A percentile compares a stretch with the other conserved stretches of the same genome.
Evolutionary conservation across 2,797 vertebrate genomes (phyloP).

Genomic region (Gadopsis bispinosus): DNA sequence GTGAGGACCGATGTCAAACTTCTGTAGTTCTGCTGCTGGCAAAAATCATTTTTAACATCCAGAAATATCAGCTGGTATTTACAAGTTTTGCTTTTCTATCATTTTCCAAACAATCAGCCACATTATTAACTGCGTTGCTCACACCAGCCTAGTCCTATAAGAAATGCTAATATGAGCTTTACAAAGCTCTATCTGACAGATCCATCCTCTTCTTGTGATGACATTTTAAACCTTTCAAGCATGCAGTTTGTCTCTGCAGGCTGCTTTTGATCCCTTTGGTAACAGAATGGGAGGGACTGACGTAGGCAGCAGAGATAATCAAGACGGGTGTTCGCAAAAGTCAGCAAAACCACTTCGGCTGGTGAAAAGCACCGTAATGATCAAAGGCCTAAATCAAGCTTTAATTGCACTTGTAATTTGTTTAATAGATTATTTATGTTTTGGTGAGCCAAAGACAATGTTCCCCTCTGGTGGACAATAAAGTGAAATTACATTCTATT

Average conservation of each 20-base stretch:
- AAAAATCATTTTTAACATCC: too few relatives aligned
- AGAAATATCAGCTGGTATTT: too few relatives aligned
- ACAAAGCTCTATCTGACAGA: conserved; percentile 33
- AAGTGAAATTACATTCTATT: neutral
- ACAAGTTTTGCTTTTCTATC: too few relatives aligned
- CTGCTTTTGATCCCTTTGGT: conserved; percentile 55
- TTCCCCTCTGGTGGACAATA: neutral
- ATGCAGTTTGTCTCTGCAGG: conserved; percentile 41
- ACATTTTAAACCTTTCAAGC: conserved; percentile 41
- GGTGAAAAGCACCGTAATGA: conserved; percentile 12
- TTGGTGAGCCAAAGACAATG: conserved; percentile 9
- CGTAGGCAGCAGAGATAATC: conserved; percentile 35
- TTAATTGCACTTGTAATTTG: conserved; percentile 28
- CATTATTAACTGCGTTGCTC: neutral
- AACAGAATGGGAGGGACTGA: conserved; percentile 29
- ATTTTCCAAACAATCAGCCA: conserved; percentile 3
- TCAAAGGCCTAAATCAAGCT: conserved; percentile 26
- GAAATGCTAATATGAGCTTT: conserved; percentile 24
- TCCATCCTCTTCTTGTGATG: conserved; percentile 33
- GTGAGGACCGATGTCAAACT: too few relatives aligned
- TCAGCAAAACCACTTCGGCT: conserved; percentile 39
- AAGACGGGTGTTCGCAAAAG: conserved; percentile 15
- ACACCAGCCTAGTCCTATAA: conserved; percentile 7
- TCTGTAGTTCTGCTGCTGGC: too few relatives aligned
- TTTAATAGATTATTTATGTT: conserved; percentile 30